phyloP scores from a whole-genome alignment of 2,888 invertebrate genomes.

The Nebria salina region DNA sequence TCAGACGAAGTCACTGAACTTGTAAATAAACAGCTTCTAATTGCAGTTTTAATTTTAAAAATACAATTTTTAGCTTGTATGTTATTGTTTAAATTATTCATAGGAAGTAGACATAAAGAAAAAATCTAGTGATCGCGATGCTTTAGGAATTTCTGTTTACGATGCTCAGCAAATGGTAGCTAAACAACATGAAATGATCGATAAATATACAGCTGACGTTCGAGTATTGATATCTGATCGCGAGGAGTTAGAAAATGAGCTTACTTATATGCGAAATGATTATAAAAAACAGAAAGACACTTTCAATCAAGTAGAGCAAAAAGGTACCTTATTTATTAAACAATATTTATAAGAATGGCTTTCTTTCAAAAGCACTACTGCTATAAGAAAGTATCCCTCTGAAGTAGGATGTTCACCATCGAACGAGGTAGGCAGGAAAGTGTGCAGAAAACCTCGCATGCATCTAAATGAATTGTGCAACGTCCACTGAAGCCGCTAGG shows the following conservation, averaged over 20 bases:
- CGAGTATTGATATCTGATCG: conserved; percentile 65
- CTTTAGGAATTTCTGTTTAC: conserved; percentile 69
- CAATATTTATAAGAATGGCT: background rate
- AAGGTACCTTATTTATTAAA: conserved; percentile 56
- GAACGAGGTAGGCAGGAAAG: no score
- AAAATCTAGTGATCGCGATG: conserved; percentile 67
- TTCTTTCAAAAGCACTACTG: no score
- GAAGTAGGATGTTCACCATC: no score
- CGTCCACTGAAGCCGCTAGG: no score
- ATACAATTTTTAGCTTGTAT: conserved; percentile 2
- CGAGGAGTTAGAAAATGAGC: conserved; percentile 64
- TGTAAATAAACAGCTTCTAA: conserved; percentile 61
- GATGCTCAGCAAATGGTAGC: conserved; percentile 71
- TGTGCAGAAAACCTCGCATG: no score
- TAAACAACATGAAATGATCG: conserved; percentile 66
- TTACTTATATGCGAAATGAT: conserved; percentile 63
- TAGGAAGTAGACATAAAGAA: conserved; percentile 63
- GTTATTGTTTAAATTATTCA: conserved; percentile 42
- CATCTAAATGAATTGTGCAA: no score
- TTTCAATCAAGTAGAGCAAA: conserved; percentile 62
- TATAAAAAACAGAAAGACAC: conserved; percentile 64
- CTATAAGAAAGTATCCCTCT: no score
- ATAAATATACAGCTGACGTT: conserved; percentile 67
- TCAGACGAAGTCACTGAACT: conserved; percentile 74
- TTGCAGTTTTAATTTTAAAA: background rate